Evolutionary conservation across 2,113 vertebrate species (phyloP), one percentile per base, ranked within the genome.

Genomic region (Cyprinodon variegatus): DNA sequence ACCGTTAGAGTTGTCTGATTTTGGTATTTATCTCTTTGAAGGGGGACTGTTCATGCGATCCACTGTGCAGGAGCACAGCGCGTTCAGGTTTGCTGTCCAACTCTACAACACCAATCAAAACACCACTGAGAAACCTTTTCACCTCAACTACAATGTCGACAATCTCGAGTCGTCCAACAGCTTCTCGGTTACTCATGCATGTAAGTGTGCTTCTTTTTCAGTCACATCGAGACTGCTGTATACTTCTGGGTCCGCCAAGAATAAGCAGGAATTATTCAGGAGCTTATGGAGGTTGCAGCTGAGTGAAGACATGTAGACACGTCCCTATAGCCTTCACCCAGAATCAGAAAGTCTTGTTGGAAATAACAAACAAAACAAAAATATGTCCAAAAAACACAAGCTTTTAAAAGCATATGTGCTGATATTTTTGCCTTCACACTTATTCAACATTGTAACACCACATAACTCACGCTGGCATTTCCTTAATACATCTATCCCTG

Each of bases 81-180:
- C 98, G 17, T 99, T 99, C 94, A 96, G 97, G 84, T 99, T 99
- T 90, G 98, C 97, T 63, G 97, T 99, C 86, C 97, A 99, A 94
- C 96, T 99, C 93, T 98, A 99, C 95, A 99, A 99, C 96, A 99
- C 97, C 87, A 99, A 99, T 94, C 98, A 98, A 93, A 99, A 99
- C 89, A 97, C 96, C 90, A 98, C 97, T 46, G 98, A 99, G 87
- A 98, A 98, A 90, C 98, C 98, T 89, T 99, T 99, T 94, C 97
- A 98, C 94, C 94, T 99, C 93, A 98, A 98, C 93, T 98, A 99
- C 91, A 98, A 99, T 2, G 98, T 99, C 86, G 98, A 99, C 93
- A 98, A 99, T 94, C 96, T 99, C 92, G 98, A 99, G 92, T 99
- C 97, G 69, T 99, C 97, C 87, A 99, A 99, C 97, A 99, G 98